phyloP scores from a whole-genome alignment of 2,888 invertebrate genomes.

The Trissolcus japonicus region DNA sequence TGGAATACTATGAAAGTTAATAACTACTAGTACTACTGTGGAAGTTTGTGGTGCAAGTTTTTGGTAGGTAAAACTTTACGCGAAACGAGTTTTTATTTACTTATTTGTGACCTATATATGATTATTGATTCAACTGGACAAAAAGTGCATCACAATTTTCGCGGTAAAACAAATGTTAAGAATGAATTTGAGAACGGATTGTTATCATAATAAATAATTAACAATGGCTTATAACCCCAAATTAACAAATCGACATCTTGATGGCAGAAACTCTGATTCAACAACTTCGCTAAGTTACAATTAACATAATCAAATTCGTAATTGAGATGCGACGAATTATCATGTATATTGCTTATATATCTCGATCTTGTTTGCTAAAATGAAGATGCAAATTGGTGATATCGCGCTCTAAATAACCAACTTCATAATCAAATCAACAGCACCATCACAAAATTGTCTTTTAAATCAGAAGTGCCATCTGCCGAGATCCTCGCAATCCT shows the following conservation, averaged over 20 bases:
- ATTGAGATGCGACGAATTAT: slow-evolving; percentile 48
- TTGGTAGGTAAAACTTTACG: too few species aligned
- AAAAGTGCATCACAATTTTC: too few species aligned
- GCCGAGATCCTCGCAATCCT: not conserved
- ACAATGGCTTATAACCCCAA: slow-evolving; percentile 1
- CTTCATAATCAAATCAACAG: slow-evolving; percentile 45
- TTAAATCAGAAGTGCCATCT: slow-evolving; percentile 7
- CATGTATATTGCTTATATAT: slow-evolving; percentile 52
- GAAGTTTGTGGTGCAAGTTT: too few species aligned
- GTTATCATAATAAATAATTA: not conserved
- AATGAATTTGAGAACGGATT: too few species aligned
- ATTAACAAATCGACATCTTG: slow-evolving; percentile 21
- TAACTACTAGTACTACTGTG: too few species aligned
- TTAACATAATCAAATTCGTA: slow-evolving; percentile 54
- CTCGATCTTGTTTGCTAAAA: slow-evolving; percentile 48
- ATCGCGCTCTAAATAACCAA: slow-evolving; percentile 40
- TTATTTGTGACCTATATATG: too few species aligned
- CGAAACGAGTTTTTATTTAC: too few species aligned
- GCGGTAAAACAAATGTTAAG: too few species aligned
- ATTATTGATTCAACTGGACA: too few species aligned
- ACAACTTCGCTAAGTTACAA: slow-evolving; percentile 46
- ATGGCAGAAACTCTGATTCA: slow-evolving; percentile 11
- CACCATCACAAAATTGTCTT: slow-evolving; percentile 23
- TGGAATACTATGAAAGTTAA: too few species aligned
- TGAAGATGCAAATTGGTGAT: slow-evolving; percentile 48